These are phyloP conservation scores for Apamea epomidion DNA, from an alignment of 2,888 invertebrate genomes.

Conservation along the genomic window DNA sequence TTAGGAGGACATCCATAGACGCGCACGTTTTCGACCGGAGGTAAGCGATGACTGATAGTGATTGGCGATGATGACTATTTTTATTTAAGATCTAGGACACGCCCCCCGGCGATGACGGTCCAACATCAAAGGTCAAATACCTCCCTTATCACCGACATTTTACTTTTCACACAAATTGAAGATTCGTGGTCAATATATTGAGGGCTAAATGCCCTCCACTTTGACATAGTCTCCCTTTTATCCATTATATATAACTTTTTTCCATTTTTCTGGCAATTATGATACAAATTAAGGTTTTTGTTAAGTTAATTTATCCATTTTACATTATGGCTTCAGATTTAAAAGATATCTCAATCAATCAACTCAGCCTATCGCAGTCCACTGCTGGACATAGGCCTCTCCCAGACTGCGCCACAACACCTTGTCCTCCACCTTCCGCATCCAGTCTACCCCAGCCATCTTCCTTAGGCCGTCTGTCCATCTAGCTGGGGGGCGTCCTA, in stretches of 20 bases:
- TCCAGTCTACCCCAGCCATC: too few species aligned
- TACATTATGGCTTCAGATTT: not conserved
- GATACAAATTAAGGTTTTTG: not conserved
- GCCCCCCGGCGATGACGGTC: constrained; percentile 41
- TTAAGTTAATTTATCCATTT: not conserved
- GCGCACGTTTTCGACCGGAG: constrained; percentile 59
- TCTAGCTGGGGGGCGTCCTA: too few species aligned
- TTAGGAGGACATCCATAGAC: constrained; percentile 48
- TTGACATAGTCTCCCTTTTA: not conserved
- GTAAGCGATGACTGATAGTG: constrained; percentile 64
- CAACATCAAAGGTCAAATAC: constrained; percentile 44
- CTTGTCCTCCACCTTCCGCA: too few species aligned
- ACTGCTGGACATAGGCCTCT: too few species aligned
- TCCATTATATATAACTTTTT: not conserved
- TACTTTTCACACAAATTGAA: not conserved
- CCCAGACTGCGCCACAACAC: too few species aligned
- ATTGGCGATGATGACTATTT: constrained; percentile 61
- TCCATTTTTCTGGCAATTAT: not conserved
- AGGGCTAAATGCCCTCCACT: not conserved
- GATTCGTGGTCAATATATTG: not conserved
- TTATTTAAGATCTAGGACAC: constrained; percentile 62
- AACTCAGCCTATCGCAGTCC: too few species aligned
- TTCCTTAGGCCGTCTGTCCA: too few species aligned
- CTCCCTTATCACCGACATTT: constrained; percentile 59
- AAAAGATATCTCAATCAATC: not conserved